phyloP scores from a whole-genome alignment of 2,888 invertebrate genomes.

The Nomada fucata region DNA sequence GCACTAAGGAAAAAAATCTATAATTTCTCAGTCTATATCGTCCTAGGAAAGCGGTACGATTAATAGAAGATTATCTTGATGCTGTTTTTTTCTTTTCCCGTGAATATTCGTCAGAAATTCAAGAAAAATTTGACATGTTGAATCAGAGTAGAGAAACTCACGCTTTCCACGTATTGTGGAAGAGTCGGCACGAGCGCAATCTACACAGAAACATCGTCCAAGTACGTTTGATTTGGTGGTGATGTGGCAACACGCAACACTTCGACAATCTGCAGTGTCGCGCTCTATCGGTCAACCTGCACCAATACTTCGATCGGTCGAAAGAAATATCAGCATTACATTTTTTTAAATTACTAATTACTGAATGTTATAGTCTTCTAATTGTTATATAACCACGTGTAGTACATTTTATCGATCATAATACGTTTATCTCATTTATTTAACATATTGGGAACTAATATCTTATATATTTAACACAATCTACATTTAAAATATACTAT shows the following conservation, averaged over 20 bases:
- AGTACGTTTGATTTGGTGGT: slow-evolving; percentile 79
- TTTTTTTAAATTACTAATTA: slow-evolving; percentile 9
- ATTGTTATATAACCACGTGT: background rate
- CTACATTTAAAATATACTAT: background rate
- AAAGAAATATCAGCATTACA: slow-evolving; percentile 27
- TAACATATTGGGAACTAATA: background rate
- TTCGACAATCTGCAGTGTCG: slow-evolving; percentile 62
- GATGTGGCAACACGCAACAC: slow-evolving; percentile 84
- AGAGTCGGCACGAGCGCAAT: slow-evolving; percentile 78
- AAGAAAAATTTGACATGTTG: slow-evolving; percentile 78
- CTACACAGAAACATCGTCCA: slow-evolving; percentile 76
- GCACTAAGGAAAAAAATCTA: slow-evolving; percentile 44
- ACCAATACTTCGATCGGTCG: slow-evolving; percentile 36
- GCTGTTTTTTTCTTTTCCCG: slow-evolving; percentile 23
- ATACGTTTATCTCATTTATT: background rate
- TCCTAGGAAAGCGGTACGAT: slow-evolving; percentile 14
- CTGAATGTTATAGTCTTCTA: background rate
- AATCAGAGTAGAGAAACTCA: slow-evolving; percentile 58
- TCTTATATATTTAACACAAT: background rate
- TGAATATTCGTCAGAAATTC: slow-evolving; percentile 59
- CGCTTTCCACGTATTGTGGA: slow-evolving; percentile 77
- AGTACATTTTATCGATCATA: background rate
- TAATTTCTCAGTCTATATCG: slow-evolving; percentile 34
- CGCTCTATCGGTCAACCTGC: slow-evolving; percentile 58
- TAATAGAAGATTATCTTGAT: slow-evolving; percentile 36